Evolutionary conservation across 2,888 invertebrate genomes (phyloP).

Genomic region (Tubulanus polymorphus): DNA sequence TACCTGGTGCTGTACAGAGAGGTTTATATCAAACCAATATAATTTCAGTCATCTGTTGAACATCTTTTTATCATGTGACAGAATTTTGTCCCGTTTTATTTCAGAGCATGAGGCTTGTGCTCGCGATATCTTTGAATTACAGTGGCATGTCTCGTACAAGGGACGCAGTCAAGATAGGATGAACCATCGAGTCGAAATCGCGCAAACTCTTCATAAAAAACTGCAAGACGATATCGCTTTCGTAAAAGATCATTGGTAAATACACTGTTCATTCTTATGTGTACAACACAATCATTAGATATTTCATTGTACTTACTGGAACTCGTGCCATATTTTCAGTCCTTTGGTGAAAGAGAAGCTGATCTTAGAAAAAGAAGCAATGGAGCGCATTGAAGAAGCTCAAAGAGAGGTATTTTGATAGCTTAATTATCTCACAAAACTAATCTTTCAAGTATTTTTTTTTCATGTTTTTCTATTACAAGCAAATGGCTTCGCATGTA

Average conservation of each 20-base stretch:
- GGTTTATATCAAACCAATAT: constrained; percentile 25
- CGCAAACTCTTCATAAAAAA: constrained; percentile 39
- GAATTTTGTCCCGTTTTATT: constrained; percentile 2
- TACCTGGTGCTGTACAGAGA: constrained; percentile 45
- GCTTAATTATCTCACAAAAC: not conserved
- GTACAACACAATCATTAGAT: not conserved
- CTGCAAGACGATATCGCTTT: constrained; percentile 47
- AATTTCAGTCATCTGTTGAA: not conserved
- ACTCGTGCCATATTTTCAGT: constrained; percentile 23
- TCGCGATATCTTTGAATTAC: constrained; percentile 46
- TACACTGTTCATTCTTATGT: constrained; percentile 3
- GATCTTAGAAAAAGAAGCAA: constrained; percentile 44
- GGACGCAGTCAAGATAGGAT: constrained; percentile 34
- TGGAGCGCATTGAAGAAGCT: constrained; percentile 46
- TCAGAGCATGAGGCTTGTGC: constrained; percentile 51
- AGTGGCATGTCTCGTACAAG: constrained; percentile 48
- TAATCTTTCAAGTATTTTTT: not conserved
- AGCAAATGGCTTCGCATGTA: too few relatives aligned
- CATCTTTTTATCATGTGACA: not conserved
- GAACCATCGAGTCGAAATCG: constrained; percentile 32
- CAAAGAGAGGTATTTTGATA: constrained; percentile 45
- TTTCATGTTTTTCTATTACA: too few relatives aligned
- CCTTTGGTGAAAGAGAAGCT: constrained; percentile 50
- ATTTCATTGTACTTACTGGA: not conserved
- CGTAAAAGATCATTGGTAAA: constrained; percentile 42